Base-by-base conservation (phyloP, 2,888 invertebrate species). In the Cenopis cana region DNA sequence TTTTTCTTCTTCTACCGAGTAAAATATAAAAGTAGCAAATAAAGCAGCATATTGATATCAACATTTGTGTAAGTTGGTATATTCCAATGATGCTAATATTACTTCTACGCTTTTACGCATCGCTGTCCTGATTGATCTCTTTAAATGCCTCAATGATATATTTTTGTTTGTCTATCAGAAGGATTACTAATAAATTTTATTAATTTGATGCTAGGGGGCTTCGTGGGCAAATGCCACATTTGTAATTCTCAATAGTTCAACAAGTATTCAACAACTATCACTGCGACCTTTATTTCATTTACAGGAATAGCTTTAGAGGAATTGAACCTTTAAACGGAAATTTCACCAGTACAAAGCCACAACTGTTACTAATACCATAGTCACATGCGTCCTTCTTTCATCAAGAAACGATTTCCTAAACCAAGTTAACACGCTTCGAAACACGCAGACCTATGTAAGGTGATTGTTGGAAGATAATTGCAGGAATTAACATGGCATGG, bases 381-480 rank as follows among this genome's bases (percentile, higher is more conserved):
- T 11, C 36, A 57, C 11, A 18, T 36, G 11, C 50, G 54, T 17
- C 36, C 5, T 36, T 50, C 1, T 50, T 50, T 38, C 12, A 59
- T 1, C 38, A 14, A 18, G 17, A 9, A 11, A 50, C 18, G n/a
- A 12, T 50, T 61, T 33, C 29, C 61, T 61, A 50, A 50, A n/a
- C 20, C 20, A 2, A 50, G 50, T 52, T 36, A 62, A 50, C 46
- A 73, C 29, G 59, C 38, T 14, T 50, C 41, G 69, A 65, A 60
- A 62, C 49, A 29, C 59, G 41, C 49, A 64, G 46, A 49, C 33
- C 46, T n/a, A n/a, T 65, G 60, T 68, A 55, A 57, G 14, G 38
- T 17, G 61, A 67, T 67, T 71, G 71, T 67, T 61, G 71, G 38
- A 36, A 49, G 71, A 56, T 71, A 71, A 71, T 67, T 67, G 67